Evolutionary conservation across 2,797 vertebrate genomes (phyloP).

Genomic region (Propithecus deckenii): DNA sequence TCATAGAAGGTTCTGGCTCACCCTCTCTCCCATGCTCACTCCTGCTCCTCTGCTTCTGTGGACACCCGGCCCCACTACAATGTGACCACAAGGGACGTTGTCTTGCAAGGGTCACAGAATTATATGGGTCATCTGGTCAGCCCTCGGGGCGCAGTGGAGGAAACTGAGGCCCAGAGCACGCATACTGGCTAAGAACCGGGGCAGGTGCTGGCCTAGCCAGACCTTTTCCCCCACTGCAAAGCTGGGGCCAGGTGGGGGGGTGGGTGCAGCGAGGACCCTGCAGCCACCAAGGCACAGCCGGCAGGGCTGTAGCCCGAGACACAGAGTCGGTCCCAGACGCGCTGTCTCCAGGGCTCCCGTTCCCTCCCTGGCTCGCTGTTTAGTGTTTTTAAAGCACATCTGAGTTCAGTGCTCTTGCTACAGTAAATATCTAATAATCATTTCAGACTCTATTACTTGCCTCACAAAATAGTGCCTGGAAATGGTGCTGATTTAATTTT

Average conservation of each 20-base stretch:
- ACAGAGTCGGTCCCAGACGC: not conserved
- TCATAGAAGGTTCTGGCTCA: not conserved
- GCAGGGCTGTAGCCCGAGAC: not conserved
- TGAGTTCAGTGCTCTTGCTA: slow-evolving; percentile 40
- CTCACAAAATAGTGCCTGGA: slow-evolving; percentile 65
- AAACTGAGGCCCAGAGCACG: not conserved
- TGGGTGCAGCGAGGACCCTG: too few species aligned
- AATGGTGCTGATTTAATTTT: slow-evolving; percentile 66
- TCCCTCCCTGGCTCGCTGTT: not conserved
- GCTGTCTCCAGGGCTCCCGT: not conserved
- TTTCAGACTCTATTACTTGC: slow-evolving; percentile 65
- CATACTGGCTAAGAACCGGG: not conserved
- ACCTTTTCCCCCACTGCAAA: not conserved
- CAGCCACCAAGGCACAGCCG: not conserved
- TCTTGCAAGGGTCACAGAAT: not conserved
- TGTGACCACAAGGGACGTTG: not conserved
- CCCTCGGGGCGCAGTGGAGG: not conserved
- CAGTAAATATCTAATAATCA: slow-evolving; percentile 51
- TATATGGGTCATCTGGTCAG: not conserved
- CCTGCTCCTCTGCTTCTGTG: not conserved
- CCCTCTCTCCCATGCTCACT: not conserved
- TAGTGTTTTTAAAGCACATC: slow-evolving; percentile 16
- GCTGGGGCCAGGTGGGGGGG: too few species aligned
- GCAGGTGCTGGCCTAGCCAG: not conserved
- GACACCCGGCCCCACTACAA: too few species aligned